A percentile compares a stretch with the other conserved stretches of the same genome.
Conservation (phyloP, 1,140 invertebrate genomes). For the Schlechtendalia chinensis region DNA sequence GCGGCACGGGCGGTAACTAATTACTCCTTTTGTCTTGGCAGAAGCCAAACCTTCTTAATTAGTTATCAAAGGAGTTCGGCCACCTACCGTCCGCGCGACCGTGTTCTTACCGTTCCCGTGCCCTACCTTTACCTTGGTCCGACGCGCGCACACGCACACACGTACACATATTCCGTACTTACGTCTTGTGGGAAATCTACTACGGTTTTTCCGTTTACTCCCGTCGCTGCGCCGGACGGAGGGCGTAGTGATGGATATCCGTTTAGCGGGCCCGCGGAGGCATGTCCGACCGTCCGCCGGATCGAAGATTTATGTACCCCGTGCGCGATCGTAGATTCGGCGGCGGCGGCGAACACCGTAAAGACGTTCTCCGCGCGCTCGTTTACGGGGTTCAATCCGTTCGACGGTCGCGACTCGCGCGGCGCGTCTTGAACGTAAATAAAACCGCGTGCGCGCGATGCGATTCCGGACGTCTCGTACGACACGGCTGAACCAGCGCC, state of each 20-base stretch:
- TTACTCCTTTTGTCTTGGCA: slow-evolving; percentile 47
- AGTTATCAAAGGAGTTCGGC: slow-evolving; percentile 49
- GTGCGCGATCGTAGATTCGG: not conserved
- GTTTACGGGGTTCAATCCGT: not conserved
- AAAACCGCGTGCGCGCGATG: no score
- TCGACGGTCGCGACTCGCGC: not conserved
- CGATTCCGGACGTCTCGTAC: no score
- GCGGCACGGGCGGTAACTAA: slow-evolving; percentile 34
- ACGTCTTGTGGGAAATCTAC: slow-evolving; percentile 48
- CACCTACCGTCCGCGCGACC: not conserved
- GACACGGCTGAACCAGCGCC: no score
- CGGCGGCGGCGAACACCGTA: not conserved
- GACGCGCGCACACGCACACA: not conserved
- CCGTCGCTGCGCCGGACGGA: no score
- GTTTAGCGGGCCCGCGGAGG: not conserved
- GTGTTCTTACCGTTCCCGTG: no score
- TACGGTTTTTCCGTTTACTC: not conserved
- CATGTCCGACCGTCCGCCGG: slow-evolving; percentile 13
- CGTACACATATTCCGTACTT: not conserved
- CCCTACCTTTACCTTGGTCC: not conserved
- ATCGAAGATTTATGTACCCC: not conserved
- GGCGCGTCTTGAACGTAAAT: no score
- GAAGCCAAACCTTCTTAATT: slow-evolving; percentile 50
- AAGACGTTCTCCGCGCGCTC: slow-evolving; percentile 5
- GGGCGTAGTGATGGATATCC: slow-evolving; percentile 42